Evolutionary conservation across 2,797 vertebrate genomes (phyloP).

Genomic region (Aeoliscus strigatus): DNA sequence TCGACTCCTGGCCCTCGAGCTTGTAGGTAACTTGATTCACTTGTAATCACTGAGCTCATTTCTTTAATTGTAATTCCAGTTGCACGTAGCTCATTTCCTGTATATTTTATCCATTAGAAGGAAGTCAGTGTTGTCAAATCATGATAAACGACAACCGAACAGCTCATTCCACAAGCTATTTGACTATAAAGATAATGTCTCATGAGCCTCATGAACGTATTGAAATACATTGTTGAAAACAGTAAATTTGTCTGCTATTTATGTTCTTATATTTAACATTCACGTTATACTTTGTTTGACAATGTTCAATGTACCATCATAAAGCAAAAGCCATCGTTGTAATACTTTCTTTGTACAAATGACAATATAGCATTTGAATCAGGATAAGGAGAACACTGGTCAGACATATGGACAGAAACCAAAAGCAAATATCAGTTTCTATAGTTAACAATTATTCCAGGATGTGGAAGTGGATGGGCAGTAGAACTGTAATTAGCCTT

Average conservation of each 20-base stretch:
- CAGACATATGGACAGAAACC: neutral
- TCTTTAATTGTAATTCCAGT: neutral
- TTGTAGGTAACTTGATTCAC: conserved; percentile 2
- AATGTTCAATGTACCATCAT: too few relatives aligned
- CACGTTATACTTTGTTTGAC: too few relatives aligned
- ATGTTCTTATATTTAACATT: too few relatives aligned
- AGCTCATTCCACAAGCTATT: neutral
- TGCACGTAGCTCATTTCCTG: neutral
- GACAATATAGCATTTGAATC: too few relatives aligned
- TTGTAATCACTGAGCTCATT: neutral
- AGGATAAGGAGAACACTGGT: neutral
- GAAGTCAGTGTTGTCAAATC: too few relatives aligned
- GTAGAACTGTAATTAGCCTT: neutral
- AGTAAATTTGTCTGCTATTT: neutral
- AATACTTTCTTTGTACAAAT: too few relatives aligned
- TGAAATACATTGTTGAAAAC: neutral
- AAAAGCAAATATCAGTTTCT: neutral
- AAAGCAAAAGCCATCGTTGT: too few relatives aligned
- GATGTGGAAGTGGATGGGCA: neutral
- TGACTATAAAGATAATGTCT: neutral
- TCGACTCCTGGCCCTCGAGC: conserved; percentile 30
- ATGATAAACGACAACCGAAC: too few relatives aligned
- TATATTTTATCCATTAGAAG: neutral
- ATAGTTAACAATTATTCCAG: neutral
- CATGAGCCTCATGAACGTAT: neutral